Percentiles rank a stretch among this genome's conserved stretches.
Conservation (phyloP, 2,113 vertebrate genomes). For the Hemiscyllium ocellatum region DNA sequence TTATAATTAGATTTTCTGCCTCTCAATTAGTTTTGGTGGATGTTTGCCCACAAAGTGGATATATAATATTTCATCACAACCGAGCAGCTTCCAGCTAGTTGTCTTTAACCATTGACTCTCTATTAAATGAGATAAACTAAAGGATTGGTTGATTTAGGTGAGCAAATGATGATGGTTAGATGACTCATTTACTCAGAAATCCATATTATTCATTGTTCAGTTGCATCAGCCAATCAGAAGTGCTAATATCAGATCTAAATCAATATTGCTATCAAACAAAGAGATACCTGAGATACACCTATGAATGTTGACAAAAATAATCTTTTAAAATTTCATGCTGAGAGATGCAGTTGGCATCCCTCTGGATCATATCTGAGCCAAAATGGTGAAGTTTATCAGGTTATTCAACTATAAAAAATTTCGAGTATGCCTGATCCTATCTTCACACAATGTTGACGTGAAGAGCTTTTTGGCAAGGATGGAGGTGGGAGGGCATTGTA, state of each 20-base stretch:
- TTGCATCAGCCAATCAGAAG: neutral
- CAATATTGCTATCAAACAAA: neutral
- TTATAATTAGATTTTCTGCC: constrained; percentile 13
- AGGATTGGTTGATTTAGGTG: neutral
- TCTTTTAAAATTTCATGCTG: neutral
- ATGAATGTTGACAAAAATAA: neutral
- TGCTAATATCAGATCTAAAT: neutral
- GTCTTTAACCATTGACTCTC: neutral
- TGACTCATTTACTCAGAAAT: neutral
- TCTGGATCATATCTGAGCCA: neutral
- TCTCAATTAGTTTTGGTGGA: neutral
- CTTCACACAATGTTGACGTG: neutral
- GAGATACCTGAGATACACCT: neutral
- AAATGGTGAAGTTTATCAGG: neutral
- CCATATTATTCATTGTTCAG: neutral
- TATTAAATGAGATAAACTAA: neutral
- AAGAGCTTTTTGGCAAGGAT: neutral
- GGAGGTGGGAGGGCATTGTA: neutral
- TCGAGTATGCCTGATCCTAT: neutral
- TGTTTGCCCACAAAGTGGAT: neutral
- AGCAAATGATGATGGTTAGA: neutral
- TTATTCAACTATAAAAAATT: neutral
- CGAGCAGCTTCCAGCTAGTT: neutral
- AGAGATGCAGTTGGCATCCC: neutral
- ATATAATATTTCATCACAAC: neutral